Conservation (phyloP, 1,140 invertebrate species). For the Augochlora pura region DNA sequence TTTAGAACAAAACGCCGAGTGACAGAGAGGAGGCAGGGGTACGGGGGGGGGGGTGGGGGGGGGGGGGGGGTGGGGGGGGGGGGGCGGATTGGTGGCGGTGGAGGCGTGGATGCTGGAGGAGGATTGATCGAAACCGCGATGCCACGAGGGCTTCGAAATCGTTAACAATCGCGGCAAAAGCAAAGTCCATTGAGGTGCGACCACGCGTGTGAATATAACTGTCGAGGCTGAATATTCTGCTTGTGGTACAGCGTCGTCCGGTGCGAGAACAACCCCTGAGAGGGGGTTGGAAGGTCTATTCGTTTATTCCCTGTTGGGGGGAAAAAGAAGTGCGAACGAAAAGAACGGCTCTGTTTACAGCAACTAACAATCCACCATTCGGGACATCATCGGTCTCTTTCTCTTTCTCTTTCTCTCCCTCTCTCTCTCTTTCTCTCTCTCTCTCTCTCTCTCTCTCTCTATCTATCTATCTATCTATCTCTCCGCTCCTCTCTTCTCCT, state of each 20-base stretch:
- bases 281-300: not conserved
- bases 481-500: no score
- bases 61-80: not conserved
- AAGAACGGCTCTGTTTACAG: conserved; percentile 36
- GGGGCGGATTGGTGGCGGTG: not conserved
- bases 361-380: conserved; percentile 17
- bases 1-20: conserved; percentile 64
- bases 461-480: no score
- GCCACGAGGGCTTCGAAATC: conserved; percentile 60
- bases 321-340: conserved; percentile 26
- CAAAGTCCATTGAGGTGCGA: conserved; percentile 68
- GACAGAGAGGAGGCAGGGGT: conserved; percentile 14
- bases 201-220: conserved; percentile 75
- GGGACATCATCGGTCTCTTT: no score
- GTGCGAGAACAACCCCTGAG: conserved; percentile 10
- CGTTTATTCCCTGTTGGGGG: conserved; percentile 15
- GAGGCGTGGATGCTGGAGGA: conserved; percentile 3
- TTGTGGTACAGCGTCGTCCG: conserved; percentile 41
- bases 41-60: not conserved
- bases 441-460: no score
- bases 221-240: conserved; percentile 56
- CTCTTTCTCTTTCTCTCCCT: no score
- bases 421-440: no score
- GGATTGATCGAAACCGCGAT: conserved; percentile 46
- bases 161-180: conserved; percentile 69